Evolutionary conservation across 2,888 invertebrate genomes (phyloP).

Genomic region (Melanargia galathea): DNA sequence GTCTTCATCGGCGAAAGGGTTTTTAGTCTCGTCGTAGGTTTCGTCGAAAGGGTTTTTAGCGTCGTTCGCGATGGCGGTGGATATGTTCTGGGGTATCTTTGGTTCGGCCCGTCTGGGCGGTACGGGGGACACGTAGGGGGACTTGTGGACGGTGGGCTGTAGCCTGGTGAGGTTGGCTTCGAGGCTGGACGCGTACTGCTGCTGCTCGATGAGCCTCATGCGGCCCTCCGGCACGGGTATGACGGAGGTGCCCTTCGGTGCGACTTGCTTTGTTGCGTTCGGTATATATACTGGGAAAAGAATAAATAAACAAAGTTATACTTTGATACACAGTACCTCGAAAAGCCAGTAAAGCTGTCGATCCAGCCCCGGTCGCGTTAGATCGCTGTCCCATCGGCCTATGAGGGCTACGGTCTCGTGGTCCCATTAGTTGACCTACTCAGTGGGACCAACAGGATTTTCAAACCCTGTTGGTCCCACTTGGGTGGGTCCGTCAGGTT

Average conservation of each 20-base stretch:
- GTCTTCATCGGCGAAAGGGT: slow-evolving; percentile 84
- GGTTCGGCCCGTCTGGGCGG: slow-evolving; percentile 42
- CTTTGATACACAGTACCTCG: no score
- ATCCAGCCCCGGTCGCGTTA: no score
- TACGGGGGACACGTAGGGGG: slow-evolving; percentile 51
- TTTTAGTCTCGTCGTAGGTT: slow-evolving; percentile 83
- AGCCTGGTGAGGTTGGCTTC: slow-evolving; percentile 81
- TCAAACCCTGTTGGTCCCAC: no score
- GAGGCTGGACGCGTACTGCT: slow-evolving; percentile 83
- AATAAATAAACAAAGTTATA: neutral
- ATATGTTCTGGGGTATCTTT: slow-evolving; percentile 52
- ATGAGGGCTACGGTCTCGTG: no score
- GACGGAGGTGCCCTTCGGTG: slow-evolving; percentile 65
- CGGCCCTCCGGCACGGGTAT: slow-evolving; percentile 82
- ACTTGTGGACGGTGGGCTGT: slow-evolving; percentile 53
- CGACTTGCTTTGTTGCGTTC: slow-evolving; percentile 58
- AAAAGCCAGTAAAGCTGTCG: no score
- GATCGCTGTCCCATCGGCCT: no score
- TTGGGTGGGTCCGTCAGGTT: no score
- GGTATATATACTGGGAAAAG: slow-evolving; percentile 63
- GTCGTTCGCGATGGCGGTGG: slow-evolving; percentile 53
- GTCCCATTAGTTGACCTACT: no score
- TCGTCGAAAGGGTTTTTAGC: slow-evolving; percentile 69
- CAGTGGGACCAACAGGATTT: no score
- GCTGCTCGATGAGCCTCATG: slow-evolving; percentile 78